phyloP scores from a whole-genome alignment of 2,113 vertebrate genomes.

The Dermatemys mawii region DNA sequence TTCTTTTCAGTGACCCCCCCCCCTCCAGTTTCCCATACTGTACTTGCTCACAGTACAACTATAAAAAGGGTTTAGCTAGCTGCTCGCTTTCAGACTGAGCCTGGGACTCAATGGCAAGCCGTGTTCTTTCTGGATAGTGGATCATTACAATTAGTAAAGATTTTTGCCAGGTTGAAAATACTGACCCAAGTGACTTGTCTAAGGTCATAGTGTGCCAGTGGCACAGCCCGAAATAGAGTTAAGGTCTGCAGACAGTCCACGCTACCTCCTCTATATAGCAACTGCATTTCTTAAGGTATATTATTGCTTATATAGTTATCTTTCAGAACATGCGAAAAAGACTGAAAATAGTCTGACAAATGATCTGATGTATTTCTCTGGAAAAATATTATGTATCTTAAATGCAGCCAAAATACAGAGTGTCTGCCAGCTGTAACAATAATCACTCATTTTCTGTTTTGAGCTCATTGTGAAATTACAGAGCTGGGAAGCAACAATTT shows the following conservation, averaged over 20 bases:
- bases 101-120: background rate
- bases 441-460: constrained; percentile 74
- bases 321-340: constrained; percentile 62
- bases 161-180: constrained; percentile 11
- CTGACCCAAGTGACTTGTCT: constrained; percentile 23
- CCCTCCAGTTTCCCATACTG: too few relatives aligned
- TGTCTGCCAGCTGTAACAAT: constrained; percentile 68
- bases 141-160: background rate
- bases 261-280: constrained; percentile 27
- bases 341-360: constrained; percentile 69
- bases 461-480: constrained; percentile 68
- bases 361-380: constrained; percentile 60
- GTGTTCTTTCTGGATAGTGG: background rate
- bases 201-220: constrained; percentile 34
- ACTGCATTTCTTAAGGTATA: constrained; percentile 47
- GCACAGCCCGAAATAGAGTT: constrained; percentile 30
- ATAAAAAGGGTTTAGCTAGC: background rate
- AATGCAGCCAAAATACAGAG: constrained; percentile 66
- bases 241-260: background rate
- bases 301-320: constrained; percentile 57
- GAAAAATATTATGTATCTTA: constrained; percentile 68
- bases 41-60: background rate
- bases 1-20: background rate
- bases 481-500: constrained; percentile 54
- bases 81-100: background rate